These are phyloP conservation scores for Pterocles burchelli DNA, from an alignment of 2,113 vertebrate species.

Conservation along the genomic window DNA sequence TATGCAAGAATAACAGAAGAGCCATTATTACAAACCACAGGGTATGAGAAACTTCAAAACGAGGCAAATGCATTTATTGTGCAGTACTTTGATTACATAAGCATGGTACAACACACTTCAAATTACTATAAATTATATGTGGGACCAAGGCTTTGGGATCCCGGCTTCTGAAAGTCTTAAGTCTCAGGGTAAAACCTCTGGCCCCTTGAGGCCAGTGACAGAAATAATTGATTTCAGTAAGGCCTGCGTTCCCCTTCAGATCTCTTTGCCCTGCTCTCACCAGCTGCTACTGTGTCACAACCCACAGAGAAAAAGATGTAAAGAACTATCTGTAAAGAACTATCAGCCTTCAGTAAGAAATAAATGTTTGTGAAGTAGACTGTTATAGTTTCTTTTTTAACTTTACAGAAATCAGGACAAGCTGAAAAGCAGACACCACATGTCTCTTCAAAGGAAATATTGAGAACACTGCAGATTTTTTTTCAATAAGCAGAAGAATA, in stretches of 20 bases:
- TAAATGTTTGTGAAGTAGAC: neutral
- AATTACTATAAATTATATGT: neutral
- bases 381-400: neutral
- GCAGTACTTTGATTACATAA: neutral
- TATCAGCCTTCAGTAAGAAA: neutral
- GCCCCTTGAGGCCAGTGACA: neutral
- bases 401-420: neutral
- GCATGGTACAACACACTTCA: neutral
- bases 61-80: neutral
- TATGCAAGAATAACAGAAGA: accelerated
- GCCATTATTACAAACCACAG: neutral
- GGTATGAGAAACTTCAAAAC: neutral
- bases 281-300: neutral
- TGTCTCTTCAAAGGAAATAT: neutral
- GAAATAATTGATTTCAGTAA: neutral
- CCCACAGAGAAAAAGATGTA: neutral
- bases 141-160: neutral
- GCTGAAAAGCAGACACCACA: neutral
- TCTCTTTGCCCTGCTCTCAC: accelerated
- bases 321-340: neutral
- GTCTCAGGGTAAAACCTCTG: neutral
- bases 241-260: neutral
- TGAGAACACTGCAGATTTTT: neutral
- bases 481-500: neutral
- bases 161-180: neutral